Evolutionary conservation across 37 sponge, comb jelly and placozoan genomes (phyloP).

Genomic region (Oopsacas minuta): DNA sequence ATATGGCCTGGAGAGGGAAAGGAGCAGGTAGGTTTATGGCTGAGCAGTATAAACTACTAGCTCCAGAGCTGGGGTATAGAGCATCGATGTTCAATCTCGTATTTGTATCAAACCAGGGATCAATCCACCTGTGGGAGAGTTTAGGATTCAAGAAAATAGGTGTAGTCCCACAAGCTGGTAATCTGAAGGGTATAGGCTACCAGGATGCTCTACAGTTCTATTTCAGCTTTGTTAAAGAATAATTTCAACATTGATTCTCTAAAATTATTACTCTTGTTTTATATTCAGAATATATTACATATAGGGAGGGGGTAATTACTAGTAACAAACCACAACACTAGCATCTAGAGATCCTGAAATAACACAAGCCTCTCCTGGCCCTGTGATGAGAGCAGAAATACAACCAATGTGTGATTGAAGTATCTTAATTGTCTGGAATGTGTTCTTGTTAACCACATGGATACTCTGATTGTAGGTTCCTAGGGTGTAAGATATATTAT

Average conservation of each 20-base stretch:
- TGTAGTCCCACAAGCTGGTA: neutral
- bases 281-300: no score
- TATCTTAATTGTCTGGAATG: neutral
- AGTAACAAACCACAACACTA: neutral
- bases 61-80: neutral
- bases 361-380: neutral
- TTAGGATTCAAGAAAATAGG: neutral
- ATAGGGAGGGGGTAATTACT: no score
- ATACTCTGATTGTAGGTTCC: conserved; percentile 10
- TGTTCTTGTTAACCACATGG: conserved; percentile 11
- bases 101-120: neutral
- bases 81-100: conserved; percentile 7
- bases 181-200: neutral
- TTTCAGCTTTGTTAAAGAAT: conserved; percentile 5
- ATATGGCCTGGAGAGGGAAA: neutral
- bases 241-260: no score
- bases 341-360: neutral
- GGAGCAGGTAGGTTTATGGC: neutral
- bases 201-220: conserved; percentile 11
- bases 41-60: neutral
- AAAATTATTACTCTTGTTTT: no score
- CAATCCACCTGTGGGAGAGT: neutral
- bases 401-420: neutral
- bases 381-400: neutral
- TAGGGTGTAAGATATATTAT: no score